phyloP scores from a whole-genome alignment of 2,113 vertebrate genomes.

The Pachypanchax playfairii region DNA sequence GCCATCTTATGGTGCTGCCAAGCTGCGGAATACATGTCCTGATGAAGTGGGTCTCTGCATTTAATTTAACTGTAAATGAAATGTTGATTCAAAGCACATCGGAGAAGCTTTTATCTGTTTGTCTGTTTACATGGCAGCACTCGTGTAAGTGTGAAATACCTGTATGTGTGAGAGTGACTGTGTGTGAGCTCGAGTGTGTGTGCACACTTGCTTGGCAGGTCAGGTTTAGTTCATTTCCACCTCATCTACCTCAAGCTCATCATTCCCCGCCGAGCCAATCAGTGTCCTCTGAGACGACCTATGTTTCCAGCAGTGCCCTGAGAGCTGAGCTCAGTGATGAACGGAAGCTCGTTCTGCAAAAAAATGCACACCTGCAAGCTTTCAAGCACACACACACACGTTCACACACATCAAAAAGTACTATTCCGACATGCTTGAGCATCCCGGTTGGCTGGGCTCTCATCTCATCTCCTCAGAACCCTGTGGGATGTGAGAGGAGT shows the following conservation, averaged over 20 bases:
- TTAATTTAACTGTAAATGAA: conserved; percentile 51
- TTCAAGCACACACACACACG: conserved; percentile 25
- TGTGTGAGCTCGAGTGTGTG: conserved; percentile 11
- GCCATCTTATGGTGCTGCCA: conserved; percentile 27
- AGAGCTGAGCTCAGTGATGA: conserved; percentile 53
- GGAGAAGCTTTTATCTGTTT: conserved; percentile 35
- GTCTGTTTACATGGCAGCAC: conserved; percentile 13
- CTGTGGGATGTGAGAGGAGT: conserved; percentile 37
- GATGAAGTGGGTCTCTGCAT: conserved; percentile 27
- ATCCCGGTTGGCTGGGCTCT: conserved; percentile 28
- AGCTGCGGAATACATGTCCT: conserved; percentile 29
- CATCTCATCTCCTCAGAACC: conserved; percentile 47
- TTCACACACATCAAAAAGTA: conserved; percentile 6
- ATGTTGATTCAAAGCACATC: conserved; percentile 40
- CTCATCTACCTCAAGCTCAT: conserved; percentile 63
- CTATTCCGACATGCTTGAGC: conserved; percentile 22
- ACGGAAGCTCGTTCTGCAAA: conserved; percentile 20
- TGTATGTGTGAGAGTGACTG: background rate
- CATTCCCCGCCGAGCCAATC: conserved; percentile 69
- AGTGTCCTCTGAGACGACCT: conserved; percentile 59
- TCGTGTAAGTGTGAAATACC: conserved; percentile 6
- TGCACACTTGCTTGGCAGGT: conserved; percentile 44
- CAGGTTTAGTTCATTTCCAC: conserved; percentile 69
- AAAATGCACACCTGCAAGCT: conserved; percentile 42
- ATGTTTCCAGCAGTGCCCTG: conserved; percentile 54